Conservation (phyloP, 2,113 vertebrate genomes). For the Microtus richardsoni region DNA sequence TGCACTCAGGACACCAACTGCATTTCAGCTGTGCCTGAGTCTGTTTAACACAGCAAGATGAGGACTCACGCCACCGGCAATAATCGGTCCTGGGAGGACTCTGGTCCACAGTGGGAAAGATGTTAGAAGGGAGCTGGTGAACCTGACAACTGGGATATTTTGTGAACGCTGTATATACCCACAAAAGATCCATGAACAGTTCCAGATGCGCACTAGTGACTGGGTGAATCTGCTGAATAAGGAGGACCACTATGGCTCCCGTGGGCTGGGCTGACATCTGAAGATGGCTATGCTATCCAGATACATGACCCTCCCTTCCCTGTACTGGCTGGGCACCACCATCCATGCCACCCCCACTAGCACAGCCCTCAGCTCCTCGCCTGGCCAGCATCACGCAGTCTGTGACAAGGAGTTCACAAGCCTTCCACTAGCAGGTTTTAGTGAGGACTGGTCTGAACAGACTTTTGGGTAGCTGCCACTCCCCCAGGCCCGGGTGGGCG, state of each 20-base stretch:
- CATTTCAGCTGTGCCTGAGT: rapidly evolving
- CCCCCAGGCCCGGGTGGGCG: rapidly evolving
- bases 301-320: neutral
- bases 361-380: rapidly evolving
- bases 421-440: rapidly evolving
- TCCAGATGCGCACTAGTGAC: neutral
- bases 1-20: rapidly evolving
- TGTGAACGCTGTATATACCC: rapidly evolving
- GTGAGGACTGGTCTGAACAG: rapidly evolving
- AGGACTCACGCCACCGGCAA: neutral
- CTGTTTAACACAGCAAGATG: neutral
- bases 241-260: rapidly evolving
- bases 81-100: neutral
- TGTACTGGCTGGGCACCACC: neutral
- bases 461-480: rapidly evolving
- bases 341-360: too few species aligned
- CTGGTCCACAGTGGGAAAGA: rapidly evolving
- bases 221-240: neutral
- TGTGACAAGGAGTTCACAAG: rapidly evolving
- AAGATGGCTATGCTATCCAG: rapidly evolving
- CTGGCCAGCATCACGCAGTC: too few species aligned
- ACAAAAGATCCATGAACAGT: rapidly evolving
- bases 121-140: neutral
- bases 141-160: rapidly evolving
- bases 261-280: rapidly evolving